Conservation (phyloP, 2,113 vertebrate genomes). For the Amblyornis subalaris region DNA sequence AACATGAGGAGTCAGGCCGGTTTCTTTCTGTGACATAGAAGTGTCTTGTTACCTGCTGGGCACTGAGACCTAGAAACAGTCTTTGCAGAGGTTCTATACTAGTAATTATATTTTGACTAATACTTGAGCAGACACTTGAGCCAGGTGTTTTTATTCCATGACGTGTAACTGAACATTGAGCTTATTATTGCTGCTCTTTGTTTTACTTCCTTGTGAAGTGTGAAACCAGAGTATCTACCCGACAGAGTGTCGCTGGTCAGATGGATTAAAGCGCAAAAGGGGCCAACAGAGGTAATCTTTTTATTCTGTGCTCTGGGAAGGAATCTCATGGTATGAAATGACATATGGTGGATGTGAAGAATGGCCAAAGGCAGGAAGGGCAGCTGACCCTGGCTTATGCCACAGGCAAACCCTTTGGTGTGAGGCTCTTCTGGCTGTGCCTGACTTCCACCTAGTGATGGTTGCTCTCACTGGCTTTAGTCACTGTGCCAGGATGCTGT, state of each 20-base stretch:
- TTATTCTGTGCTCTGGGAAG: background rate
- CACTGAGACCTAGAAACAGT: background rate
- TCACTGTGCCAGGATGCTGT: background rate
- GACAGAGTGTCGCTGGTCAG: background rate
- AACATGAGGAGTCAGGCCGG: background rate
- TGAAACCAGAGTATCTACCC: background rate
- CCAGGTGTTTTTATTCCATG: background rate
- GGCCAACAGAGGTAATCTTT: background rate
- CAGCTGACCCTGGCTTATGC: background rate
- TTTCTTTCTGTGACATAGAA: background rate
- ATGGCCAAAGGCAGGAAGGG: background rate
- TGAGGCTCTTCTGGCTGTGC: background rate
- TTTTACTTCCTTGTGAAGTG: background rate
- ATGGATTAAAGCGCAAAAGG: background rate
- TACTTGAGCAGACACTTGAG: fast-evolving
- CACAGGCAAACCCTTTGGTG: fast-evolving
- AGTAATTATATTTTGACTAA: background rate
- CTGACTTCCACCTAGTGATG: fast-evolving
- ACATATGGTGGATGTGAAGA: background rate
- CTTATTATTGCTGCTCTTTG: background rate
- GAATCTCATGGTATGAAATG: background rate
- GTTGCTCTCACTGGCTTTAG: background rate
- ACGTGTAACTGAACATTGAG: background rate
- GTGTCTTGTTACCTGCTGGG: background rate
- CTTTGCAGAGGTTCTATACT: background rate